A percentile compares a stretch with the other conserved stretches of the same genome.
phyloP scores from a whole-genome alignment of 2,797 vertebrate genomes.

The Clarias pachynema region DNA sequence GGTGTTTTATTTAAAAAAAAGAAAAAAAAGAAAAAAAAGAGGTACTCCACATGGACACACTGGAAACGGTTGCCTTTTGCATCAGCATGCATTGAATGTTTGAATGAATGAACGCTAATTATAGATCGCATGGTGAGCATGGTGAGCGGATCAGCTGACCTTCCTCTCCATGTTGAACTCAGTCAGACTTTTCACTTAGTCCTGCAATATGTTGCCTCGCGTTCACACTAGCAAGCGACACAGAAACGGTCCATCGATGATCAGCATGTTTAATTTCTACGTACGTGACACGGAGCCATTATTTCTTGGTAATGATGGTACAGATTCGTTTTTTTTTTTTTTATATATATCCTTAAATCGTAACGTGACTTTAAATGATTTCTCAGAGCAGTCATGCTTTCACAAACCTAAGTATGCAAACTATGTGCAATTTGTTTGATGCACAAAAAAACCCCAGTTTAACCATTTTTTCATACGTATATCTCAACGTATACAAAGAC shows the following conservation, averaged over 20 bases:
- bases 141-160: background rate
- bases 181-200: background rate
- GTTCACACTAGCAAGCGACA: background rate
- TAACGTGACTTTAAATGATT: background rate
- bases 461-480: no score
- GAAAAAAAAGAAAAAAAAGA: slow-evolving; percentile 49
- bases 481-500: background rate
- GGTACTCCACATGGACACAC: slow-evolving; percentile 62
- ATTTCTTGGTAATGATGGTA: background rate
- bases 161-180: background rate
- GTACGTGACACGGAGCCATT: background rate
- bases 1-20: slow-evolving; percentile 62
- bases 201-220: no score
- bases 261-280: background rate
- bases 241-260: background rate
- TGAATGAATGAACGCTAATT: background rate
- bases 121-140: background rate
- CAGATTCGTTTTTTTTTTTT: background rate
- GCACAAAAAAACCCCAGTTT: background rate
- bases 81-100: slow-evolving; percentile 48
- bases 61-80: slow-evolving; percentile 67
- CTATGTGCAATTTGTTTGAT: background rate
- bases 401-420: background rate
- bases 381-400: background rate
- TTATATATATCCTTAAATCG: background rate